These are phyloP conservation scores for Zoanthus gigantus DNA, from an alignment of 92 coral and sea anemone species.

Conservation along the genomic window DNA sequence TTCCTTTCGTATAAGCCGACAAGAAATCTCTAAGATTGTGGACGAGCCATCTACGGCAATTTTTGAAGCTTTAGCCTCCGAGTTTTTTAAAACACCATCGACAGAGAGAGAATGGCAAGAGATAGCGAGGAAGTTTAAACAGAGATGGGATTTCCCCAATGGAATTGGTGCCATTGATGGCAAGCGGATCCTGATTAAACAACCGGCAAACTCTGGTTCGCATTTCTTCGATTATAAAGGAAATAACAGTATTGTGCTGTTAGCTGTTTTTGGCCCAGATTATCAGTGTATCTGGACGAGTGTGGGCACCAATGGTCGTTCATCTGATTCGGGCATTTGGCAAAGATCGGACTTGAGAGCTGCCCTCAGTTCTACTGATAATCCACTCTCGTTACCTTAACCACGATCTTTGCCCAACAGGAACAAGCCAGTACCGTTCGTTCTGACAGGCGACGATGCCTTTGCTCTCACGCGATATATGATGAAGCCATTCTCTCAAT, in stretches of 20 bases:
- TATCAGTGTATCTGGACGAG: conserved; percentile 10
- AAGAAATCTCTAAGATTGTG: conserved; percentile 45
- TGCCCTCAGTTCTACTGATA: not conserved
- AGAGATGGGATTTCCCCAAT: conserved; percentile 28
- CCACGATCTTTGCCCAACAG: not conserved
- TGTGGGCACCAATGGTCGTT: not conserved
- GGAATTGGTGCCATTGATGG: conserved; percentile 16
- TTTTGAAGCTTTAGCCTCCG: conserved; percentile 19
- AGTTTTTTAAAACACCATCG: conserved; percentile 21
- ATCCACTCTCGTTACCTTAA: not conserved
- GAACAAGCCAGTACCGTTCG: not conserved
- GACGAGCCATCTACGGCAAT: conserved; percentile 21
- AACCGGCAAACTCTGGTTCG: not conserved
- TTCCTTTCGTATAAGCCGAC: conserved; percentile 49
- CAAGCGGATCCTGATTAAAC: conserved; percentile 10
- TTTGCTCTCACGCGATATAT: too few relatives aligned
- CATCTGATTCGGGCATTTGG: conserved; percentile 7
- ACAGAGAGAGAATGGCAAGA: conserved; percentile 16
- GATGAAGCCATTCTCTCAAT: too few relatives aligned
- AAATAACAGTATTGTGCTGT: conserved; percentile 3
- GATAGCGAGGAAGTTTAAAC: not conserved
- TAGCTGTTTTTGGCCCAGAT: conserved; percentile 5
- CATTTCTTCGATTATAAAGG: conserved; percentile 8
- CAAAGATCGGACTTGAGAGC: not conserved
- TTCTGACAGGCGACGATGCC: too few relatives aligned